Evolutionary conservation across 2,888 invertebrate species (phyloP), one percentile per base, ranked within the genome.

Genomic region (Busseola fusca): DNA sequence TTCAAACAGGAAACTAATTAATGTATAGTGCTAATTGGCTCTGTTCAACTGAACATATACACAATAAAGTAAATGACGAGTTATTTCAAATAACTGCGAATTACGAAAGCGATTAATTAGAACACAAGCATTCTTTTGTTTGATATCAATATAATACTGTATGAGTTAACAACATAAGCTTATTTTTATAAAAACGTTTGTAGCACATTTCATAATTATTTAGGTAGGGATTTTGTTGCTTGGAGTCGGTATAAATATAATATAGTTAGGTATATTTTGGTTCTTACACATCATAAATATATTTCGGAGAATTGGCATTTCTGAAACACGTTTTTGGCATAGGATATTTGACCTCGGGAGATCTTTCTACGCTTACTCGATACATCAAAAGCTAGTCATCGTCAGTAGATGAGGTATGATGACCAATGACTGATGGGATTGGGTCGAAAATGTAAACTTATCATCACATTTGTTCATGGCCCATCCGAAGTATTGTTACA

Each of bases 121-220:
- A 88, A 89, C 88, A 91, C 90, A 88, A 90, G 89, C 90, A 90
- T 88, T 89, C 88, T 84, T 78, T 80, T 74, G 74, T 84, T 78
- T 82, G 81, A 78, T 80, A 86, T 85, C 84, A 87, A 84, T 76
- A 76, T 79, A 76, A 83, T 87, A 87, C 82, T 86, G 86, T 88
- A 84, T 82, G 80, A 70, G 90, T 92, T 92, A 91, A 90, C 88
- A 86, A 92, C 91, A 91, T 85, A 90, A 91, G 90, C 90, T 90
- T 85, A 87, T 79, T 83, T 78, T 78, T 52, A 64, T 54, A 57
- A 69, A 82, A 69, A 80, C 68, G 37, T 70, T 81, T 76, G 69
- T 71, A 64, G 48, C 64, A 76, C 65, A 74, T 77, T 75, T 78
- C 69, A 74, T 70, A 72, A 70, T 74, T 82, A 66, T 69, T 67